Conservation (phyloP, 1,140 invertebrate genomes). For the Periplaneta americana region DNA sequence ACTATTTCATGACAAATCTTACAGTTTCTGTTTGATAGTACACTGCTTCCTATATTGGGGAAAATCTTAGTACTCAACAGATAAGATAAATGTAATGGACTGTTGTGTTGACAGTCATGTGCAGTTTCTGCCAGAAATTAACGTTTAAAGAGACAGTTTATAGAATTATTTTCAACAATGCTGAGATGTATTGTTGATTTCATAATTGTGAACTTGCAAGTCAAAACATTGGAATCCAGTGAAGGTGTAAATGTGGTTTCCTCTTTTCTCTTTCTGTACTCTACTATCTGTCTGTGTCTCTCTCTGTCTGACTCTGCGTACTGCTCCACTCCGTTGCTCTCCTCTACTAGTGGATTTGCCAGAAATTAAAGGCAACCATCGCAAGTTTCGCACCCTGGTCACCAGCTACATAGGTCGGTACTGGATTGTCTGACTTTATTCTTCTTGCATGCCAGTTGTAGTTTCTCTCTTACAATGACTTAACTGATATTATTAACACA, state of each 20-base stretch:
- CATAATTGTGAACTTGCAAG: not conserved
- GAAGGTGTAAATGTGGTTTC: constrained; percentile 13
- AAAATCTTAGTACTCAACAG: too few species aligned
- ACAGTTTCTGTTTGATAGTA: too few species aligned
- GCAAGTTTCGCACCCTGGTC: constrained; percentile 96
- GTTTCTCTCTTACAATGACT: not conserved
- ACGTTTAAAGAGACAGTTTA: too few species aligned
- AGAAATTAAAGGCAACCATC: constrained; percentile 94
- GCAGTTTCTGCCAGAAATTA: too few species aligned
- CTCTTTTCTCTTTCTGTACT: not conserved
- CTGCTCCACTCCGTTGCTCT: constrained; percentile 7
- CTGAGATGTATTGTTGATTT: not conserved
- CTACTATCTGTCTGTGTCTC: constrained; percentile 25
- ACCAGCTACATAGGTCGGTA: constrained; percentile 88
- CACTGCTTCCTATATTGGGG: too few species aligned
- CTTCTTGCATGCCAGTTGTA: not conserved
- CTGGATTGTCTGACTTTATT: not conserved
- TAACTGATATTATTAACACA: too few species aligned
- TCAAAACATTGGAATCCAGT: not conserved
- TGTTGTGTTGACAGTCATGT: too few species aligned
- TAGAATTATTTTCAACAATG: not conserved
- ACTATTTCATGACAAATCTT: too few species aligned
- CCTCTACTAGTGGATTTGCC: constrained; percentile 79
- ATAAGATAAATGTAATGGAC: too few species aligned
- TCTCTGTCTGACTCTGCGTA: constrained; percentile 22